Conservation (phyloP, 2,888 invertebrate species). For the Melolontha melolontha region DNA sequence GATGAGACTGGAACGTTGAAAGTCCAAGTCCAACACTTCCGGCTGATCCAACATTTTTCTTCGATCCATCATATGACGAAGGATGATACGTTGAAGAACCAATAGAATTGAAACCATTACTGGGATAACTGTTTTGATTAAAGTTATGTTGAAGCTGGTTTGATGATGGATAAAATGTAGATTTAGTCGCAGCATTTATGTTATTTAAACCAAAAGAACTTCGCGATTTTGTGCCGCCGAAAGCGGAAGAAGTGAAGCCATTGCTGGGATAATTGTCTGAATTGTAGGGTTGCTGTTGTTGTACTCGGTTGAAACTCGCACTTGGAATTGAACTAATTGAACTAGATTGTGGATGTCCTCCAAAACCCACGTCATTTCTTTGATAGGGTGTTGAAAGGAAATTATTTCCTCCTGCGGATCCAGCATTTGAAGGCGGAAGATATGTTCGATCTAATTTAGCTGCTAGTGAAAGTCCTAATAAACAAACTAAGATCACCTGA, state of each 20-base stretch:
- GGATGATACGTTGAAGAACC: background rate
- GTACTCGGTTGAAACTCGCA: too few species aligned
- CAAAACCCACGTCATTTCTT: background rate
- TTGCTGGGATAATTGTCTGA: too few species aligned
- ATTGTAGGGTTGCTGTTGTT: too few species aligned
- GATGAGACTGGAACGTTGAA: background rate
- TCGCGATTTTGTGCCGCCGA: too few species aligned
- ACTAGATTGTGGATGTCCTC: background rate
- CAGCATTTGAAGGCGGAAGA: constrained; percentile 67
- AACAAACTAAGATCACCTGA: constrained; percentile 6
- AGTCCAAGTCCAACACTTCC: background rate
- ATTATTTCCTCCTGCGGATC: constrained; percentile 64
- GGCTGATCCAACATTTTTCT: background rate
- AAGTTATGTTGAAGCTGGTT: too few species aligned
- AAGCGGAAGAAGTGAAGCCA: too few species aligned
- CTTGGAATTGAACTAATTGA: too few species aligned
- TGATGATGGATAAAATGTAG: too few species aligned
- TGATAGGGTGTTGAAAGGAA: constrained; percentile 6
- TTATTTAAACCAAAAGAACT: too few species aligned
- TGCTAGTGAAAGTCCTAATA: constrained; percentile 59
- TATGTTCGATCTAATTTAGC: constrained; percentile 69
- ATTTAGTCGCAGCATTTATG: too few species aligned
- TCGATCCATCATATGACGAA: background rate
- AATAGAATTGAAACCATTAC: too few species aligned
- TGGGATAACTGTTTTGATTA: too few species aligned